Conservation (phyloP, 2,797 vertebrate genomes). For the Bufotes viridis region DNA sequence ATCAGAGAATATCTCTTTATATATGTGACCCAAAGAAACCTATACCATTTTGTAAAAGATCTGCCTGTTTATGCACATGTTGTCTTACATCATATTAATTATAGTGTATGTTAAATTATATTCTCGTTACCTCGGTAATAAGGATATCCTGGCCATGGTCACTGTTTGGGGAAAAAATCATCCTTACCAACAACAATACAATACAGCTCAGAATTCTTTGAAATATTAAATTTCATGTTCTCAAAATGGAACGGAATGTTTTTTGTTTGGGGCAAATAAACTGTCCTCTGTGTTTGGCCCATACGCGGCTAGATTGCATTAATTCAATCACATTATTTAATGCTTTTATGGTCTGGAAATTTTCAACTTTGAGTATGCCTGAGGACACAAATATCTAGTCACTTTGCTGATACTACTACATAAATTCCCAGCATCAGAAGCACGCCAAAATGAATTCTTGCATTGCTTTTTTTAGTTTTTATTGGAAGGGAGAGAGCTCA, state of each 20-base stretch:
- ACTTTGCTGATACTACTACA: not conserved
- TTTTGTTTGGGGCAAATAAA: no score
- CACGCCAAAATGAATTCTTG: not conserved
- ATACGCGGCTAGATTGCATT: not conserved
- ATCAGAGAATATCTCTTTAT: not conserved
- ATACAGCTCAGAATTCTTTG: not conserved
- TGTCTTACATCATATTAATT: not conserved
- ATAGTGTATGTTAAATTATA: not conserved
- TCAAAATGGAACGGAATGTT: not conserved
- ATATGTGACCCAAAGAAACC: not conserved
- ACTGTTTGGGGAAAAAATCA: not conserved
- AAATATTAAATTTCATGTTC: not conserved
- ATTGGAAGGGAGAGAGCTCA: constrained; percentile 66
- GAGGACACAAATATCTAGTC: not conserved
- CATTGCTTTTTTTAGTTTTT: constrained; percentile 56
- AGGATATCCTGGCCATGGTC: not conserved
- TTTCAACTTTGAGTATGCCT: not conserved
- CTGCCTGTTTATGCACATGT: not conserved
- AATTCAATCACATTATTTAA: not conserved
- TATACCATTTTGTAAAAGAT: not conserved
- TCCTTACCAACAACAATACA: not conserved
- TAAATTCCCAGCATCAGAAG: no score
- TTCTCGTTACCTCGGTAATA: not conserved
- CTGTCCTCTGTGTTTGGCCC: not conserved
- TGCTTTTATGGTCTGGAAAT: not conserved